Conservation (phyloP, 2,113 vertebrate species). For the Platichthys flesus region DNA sequence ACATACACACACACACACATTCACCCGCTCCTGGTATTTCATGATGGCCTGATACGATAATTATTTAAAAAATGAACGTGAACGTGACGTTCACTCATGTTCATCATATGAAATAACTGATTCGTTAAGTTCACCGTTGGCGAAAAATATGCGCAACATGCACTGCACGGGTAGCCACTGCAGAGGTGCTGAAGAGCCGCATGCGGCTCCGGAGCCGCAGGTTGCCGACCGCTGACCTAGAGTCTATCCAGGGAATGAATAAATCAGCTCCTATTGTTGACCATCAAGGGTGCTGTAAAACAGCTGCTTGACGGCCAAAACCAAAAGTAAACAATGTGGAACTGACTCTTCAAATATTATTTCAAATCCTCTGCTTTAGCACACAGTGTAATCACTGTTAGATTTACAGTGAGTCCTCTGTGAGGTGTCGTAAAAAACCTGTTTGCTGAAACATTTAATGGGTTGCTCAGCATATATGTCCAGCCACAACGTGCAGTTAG, state of each 20-base stretch:
- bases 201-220: too few relatives aligned
- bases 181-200: too few relatives aligned
- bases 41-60: too few relatives aligned
- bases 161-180: too few relatives aligned
- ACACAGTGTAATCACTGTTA: conserved; percentile 26
- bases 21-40: too few relatives aligned
- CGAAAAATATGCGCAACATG: too few relatives aligned
- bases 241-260: conserved; percentile 9
- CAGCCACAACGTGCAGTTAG: neutral
- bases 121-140: too few relatives aligned
- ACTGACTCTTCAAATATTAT: neutral
- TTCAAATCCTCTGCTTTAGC: conserved; percentile 12
- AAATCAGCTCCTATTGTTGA: conserved; percentile 26
- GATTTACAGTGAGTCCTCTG: conserved; percentile 39
- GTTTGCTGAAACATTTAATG: conserved; percentile 54
- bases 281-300: conserved; percentile 32
- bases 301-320: neutral
- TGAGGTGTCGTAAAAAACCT: conserved; percentile 47
- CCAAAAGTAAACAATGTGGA: neutral
- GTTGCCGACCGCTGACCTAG: too few relatives aligned
- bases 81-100: too few relatives aligned
- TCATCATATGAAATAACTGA: too few relatives aligned
- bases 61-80: too few relatives aligned
- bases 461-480: conserved; percentile 19
- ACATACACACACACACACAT: too few relatives aligned